A percentile compares a stretch with the other conserved stretches of the same genome.
phyloP scores from a whole-genome alignment of 1,140 invertebrate genomes.

The Aethina tumida region DNA sequence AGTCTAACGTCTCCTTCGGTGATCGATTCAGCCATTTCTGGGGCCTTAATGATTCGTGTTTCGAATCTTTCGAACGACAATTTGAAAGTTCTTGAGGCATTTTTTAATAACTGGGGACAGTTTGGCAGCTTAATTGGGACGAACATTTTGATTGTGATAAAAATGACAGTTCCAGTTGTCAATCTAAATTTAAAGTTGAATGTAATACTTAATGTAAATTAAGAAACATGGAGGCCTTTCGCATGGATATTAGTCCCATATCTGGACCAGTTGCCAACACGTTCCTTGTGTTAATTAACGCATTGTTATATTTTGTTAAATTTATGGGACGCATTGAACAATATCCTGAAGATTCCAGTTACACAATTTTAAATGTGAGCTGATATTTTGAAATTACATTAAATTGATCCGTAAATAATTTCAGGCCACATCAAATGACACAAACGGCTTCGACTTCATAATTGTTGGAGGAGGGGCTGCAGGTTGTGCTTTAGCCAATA shows the following conservation, averaged over 20 bases:
- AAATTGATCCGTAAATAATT: constrained; percentile 2
- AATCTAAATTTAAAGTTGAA: too few species aligned
- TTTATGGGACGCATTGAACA: constrained; percentile 12
- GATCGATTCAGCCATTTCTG: constrained; percentile 93
- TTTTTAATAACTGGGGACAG: too few species aligned
- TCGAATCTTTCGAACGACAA: constrained; percentile 40
- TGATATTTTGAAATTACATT: neutral
- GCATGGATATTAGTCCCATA: constrained; percentile 13
- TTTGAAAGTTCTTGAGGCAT: constrained; percentile 21
- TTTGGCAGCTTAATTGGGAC: too few species aligned
- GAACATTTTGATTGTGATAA: too few species aligned
- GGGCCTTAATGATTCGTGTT: constrained; percentile 63
- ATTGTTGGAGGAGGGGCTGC: constrained; percentile 86
- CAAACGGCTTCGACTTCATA: constrained; percentile 62
- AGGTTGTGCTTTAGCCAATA: constrained; percentile 53
- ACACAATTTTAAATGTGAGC: constrained; percentile 14
- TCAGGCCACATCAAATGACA: constrained; percentile 14
- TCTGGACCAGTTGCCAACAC: constrained; percentile 15
- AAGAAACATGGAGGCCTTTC: too few species aligned
- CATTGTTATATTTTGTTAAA: constrained; percentile 17
- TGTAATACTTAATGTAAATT: too few species aligned
- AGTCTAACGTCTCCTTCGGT: constrained; percentile 85
- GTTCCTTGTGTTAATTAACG: constrained; percentile 16
- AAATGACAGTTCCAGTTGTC: too few species aligned
- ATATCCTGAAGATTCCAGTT: constrained; percentile 14